phyloP scores from a whole-genome alignment of 1,140 invertebrate genomes.

The Dinoponera quadriceps region DNA sequence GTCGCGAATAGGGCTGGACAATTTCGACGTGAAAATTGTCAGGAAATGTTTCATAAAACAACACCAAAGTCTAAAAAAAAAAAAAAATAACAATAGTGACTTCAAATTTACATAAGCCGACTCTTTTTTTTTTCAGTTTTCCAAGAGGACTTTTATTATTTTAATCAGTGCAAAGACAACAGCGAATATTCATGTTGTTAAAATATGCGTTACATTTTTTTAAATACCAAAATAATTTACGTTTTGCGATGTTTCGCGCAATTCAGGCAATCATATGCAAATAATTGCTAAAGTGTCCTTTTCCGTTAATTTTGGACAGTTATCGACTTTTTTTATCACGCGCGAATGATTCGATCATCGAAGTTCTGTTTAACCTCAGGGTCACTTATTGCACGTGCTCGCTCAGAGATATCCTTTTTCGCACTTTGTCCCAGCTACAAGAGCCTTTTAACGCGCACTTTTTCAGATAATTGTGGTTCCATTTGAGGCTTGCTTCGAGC shows the following conservation, averaged over 20 bases:
- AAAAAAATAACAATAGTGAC: not conserved
- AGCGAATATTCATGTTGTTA: too few relatives aligned
- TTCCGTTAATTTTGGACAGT: not conserved
- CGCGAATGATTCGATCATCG: not conserved
- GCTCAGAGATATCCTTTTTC: constrained; percentile 16
- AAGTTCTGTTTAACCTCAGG: constrained; percentile 33
- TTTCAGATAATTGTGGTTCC: constrained; percentile 52
- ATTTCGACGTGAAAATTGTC: constrained; percentile 8
- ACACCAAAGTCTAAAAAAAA: not conserved
- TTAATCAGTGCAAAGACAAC: too few relatives aligned
- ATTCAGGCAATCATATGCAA: too few relatives aligned
- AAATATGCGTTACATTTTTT: too few relatives aligned
- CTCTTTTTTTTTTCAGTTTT: not conserved
- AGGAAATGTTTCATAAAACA: not conserved
- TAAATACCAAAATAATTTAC: too few relatives aligned
- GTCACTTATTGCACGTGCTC: constrained; percentile 12
- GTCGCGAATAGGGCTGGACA: not conserved
- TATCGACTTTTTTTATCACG: not conserved
- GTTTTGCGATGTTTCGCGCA: too few relatives aligned
- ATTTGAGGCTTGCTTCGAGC: constrained; percentile 52
- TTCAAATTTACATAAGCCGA: not conserved
- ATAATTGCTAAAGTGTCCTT: not conserved
- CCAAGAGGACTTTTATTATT: not conserved
- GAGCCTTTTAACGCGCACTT: constrained; percentile 51
- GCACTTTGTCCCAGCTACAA: constrained; percentile 20